Base-by-base conservation (phyloP, 1,140 invertebrate species). In the Colletes latitarsis region DNA sequence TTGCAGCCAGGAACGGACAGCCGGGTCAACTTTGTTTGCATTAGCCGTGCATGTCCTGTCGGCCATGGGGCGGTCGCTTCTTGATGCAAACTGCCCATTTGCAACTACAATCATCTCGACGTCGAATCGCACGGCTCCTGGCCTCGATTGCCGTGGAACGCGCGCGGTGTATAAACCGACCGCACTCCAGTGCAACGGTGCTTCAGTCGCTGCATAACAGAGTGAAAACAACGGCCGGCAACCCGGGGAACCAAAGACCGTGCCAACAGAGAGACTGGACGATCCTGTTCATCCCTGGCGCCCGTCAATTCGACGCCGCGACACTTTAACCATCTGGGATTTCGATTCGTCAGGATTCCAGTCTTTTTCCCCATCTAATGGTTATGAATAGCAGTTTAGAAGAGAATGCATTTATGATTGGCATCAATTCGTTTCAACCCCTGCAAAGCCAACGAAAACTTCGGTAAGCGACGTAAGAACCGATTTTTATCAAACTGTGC, bases 41-140 rank as follows among this genome's bases (percentile, higher is more conserved):
- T 89, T 92, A 89, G 84, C 82, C 85, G 87, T 92, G 88, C 90
- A 91, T 91, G 91, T 91, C 85, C 86, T 86, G 81, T 87, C 88
- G 82, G 82, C 66, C 76, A 83, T 80, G 77, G 60, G 78, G 82
- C 73, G 72, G 77, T 86, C 88, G 89, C 88, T 91, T 92, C 92
- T 93, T 92, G 89, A 92, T 92, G 91, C 90, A 92, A 93, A 92
- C 91, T 92, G 90, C 89, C 92, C 92, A 92, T 93, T 92, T 92
- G 91, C 91, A 92, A 92, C 91, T 92, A 93, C 90, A 93, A 92
- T 93, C 92, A 92, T 92, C 90, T 90, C 88, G 87, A 86, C 89
- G 89, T 91, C 88, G 90, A 88, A 87, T 89, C 87, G 81, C 85
- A 84, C 83, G 72, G 81, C 73, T 82, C 83, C 83, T 86, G 82